phyloP scores from a whole-genome alignment of 2,888 invertebrate species.

The Carabus problematicus region DNA sequence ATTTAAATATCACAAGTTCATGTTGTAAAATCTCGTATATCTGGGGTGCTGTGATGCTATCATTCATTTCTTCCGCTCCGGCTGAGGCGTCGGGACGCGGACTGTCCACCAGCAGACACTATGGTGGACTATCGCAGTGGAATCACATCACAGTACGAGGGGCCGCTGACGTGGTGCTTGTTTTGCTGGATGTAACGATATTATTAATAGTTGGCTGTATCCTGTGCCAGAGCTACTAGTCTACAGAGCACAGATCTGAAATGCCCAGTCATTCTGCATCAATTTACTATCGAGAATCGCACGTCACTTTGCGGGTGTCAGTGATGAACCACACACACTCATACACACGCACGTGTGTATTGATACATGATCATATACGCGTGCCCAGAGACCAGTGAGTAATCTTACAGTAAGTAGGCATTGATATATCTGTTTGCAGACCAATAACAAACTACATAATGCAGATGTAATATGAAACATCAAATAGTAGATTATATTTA shows the following conservation, averaged over 20 bases:
- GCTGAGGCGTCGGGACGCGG: neutral
- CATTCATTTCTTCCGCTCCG: constrained; percentile 31
- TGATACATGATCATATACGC: too few species aligned
- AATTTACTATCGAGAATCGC: constrained; percentile 27
- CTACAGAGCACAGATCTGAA: constrained; percentile 5
- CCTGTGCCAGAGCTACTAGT: neutral
- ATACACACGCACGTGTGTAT: too few species aligned
- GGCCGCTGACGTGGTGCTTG: constrained; percentile 9
- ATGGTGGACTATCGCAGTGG: constrained; percentile 19
- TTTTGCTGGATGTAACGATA: constrained; percentile 38
- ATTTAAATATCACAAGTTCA: too few species aligned
- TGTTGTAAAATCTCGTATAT: constrained; percentile 21
- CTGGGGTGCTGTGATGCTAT: constrained; percentile 8
- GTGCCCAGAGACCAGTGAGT: too few species aligned
- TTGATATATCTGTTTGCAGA: too few species aligned
- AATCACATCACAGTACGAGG: constrained; percentile 24
- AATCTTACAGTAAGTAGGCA: too few species aligned
- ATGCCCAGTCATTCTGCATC: constrained; percentile 36
- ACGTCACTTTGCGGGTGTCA: constrained; percentile 3
- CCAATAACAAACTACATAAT: too few species aligned
- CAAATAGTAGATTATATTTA: too few species aligned
- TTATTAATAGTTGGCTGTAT: constrained; percentile 34
- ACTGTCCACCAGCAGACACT: neutral
- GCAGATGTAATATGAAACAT: too few species aligned
- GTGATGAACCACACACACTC: too few species aligned